Percentiles rank a stretch among this genome's conserved stretches.
phyloP scores from a whole-genome alignment of 2,797 vertebrate species.

The Natrix natrix region DNA sequence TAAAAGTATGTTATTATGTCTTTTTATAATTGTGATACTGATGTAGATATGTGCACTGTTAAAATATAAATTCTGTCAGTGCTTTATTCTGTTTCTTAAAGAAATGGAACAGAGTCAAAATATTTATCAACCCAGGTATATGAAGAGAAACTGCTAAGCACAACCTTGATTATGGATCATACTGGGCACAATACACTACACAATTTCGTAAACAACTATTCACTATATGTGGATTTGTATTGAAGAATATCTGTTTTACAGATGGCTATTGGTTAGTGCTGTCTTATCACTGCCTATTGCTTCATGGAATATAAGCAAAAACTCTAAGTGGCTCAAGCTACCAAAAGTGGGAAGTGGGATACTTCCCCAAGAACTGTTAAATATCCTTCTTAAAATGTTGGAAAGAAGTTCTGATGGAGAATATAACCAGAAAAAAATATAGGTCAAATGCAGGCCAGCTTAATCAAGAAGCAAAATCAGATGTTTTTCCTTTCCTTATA shows the following conservation, averaged over 20 bases:
- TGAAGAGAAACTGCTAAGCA: neutral
- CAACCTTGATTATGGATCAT: neutral
- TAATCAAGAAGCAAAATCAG: neutral
- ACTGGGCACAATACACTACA: neutral
- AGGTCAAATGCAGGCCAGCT: neutral
- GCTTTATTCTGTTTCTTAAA: neutral
- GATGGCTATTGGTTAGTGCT: neutral
- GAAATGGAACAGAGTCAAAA: neutral
- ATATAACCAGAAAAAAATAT: neutral
- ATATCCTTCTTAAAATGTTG: neutral
- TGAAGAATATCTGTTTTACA: neutral
- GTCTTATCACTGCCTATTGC: neutral
- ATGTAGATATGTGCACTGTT: neutral
- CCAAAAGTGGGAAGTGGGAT: neutral
- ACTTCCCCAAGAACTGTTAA: neutral
- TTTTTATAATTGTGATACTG: neutral
- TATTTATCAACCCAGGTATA: neutral
- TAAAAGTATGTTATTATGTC: neutral
- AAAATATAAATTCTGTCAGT: neutral
- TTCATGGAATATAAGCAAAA: neutral
- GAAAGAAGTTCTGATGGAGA: neutral
- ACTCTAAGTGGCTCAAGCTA: neutral
- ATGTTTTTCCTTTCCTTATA: neutral
- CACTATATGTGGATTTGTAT: neutral
- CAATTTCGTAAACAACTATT: neutral